Evolutionary conservation across 2,888 invertebrate species (phyloP), one percentile per base, ranked within the genome.

Genomic region (Choreutis nemorana): DNA sequence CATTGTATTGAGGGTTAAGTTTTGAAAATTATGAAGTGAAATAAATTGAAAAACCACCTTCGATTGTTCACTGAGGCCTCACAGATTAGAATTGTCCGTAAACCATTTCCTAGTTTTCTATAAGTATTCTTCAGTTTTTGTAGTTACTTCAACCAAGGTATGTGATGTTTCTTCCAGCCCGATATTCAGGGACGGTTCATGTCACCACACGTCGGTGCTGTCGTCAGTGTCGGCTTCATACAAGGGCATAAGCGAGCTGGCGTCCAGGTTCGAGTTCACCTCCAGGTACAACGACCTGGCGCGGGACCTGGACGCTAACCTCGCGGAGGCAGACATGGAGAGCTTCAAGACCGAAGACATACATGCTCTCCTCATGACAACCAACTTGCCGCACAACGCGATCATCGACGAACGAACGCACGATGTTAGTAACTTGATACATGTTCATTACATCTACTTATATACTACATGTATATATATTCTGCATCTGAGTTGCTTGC

Each of bases 251-350:
- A 82, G 83, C 42, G 84, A 84, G 48, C 66, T 84, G 39, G 63
- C 77, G 23, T 75, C 79, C 21, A 65, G 72, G 31, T 75, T 78
- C 54, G 78, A 78, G 43, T 78, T 72, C 55, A 72, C 73, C 7
- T 82, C 83, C 23, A 89, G 90, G 52, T 92, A 94, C 65, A 92
- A 94, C 67, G 91, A 91, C 57, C 78, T 94, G 54, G 87, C 93
- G 21, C 84, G 91, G 59, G 92, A 94, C 64, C 83, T 94, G 71
- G 94, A 95, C 72, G 94, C 93, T 37, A 94, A 94, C 68, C 83
- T 95, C 51, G 95, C 95, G 23, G 93, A 95, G 71, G 93, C 94
- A 32, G 95, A 95, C 70, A 95, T 95, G 90, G 94, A 95, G 68
- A 91, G 92, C 64, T 94, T 94, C 72, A 86, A 89, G 44, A 90